Percentiles rank a stretch among this genome's conserved stretches.
Conservation (phyloP, 2,888 invertebrate genomes). For the Yponomeuta plumbellus region DNA sequence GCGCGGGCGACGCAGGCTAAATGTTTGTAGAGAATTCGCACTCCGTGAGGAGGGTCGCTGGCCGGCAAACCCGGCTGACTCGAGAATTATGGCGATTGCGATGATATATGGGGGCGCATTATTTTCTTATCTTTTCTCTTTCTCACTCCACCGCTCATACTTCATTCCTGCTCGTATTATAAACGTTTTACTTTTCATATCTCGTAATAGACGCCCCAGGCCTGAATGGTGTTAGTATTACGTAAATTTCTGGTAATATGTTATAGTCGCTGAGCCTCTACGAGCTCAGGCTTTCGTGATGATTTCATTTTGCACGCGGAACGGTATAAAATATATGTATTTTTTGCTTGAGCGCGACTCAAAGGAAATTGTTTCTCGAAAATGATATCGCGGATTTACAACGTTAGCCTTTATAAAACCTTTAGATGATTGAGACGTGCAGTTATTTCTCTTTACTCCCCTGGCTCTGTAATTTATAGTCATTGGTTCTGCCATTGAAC, state of each 20-base stretch:
- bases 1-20: slow-evolving; percentile 43
- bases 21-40: slow-evolving; percentile 59
- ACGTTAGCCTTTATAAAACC: slow-evolving; percentile 11
- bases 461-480: neutral
- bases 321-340: slow-evolving; percentile 43
- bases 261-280: slow-evolving; percentile 42
- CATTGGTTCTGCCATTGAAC: neutral
- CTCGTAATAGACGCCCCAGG: slow-evolving; percentile 58
- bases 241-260: slow-evolving; percentile 61
- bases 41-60: slow-evolving; percentile 65
- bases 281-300: slow-evolving; percentile 38
- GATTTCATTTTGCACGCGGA: slow-evolving; percentile 48
- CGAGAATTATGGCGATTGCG: slow-evolving; percentile 70
- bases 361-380: slow-evolving; percentile 50
- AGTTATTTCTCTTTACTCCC: neutral
- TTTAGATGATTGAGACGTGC: slow-evolving; percentile 2
- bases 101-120: slow-evolving; percentile 75
- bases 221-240: slow-evolving; percentile 59
- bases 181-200: slow-evolving; percentile 71
- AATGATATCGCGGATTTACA: slow-evolving; percentile 27
- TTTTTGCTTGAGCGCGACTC: slow-evolving; percentile 49
- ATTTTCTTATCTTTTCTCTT: slow-evolving; percentile 75
- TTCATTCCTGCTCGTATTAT: slow-evolving; percentile 68
- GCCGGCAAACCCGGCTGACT: slow-evolving; percentile 52
- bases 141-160: slow-evolving; percentile 71